Conservation (phyloP, 2,888 invertebrate species). For the Leucophenga maculata region DNA sequence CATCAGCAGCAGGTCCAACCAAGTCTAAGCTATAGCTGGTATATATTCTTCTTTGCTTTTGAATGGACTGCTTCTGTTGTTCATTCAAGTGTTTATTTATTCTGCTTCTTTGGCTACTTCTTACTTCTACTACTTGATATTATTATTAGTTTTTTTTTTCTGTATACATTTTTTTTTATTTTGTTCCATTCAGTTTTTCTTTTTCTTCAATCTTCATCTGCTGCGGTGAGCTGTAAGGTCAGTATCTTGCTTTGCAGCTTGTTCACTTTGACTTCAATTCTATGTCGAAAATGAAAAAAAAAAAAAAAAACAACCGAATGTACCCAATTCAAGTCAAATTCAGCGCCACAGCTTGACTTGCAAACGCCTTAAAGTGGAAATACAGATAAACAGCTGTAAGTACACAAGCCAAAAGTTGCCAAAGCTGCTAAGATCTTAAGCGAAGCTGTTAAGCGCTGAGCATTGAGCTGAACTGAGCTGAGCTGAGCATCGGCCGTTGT, state of each 20-base stretch:
- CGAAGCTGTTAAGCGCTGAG: too few species aligned
- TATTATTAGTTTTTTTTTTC: slow-evolving; percentile 22
- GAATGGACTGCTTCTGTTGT: not conserved
- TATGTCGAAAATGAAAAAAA: slow-evolving; percentile 25
- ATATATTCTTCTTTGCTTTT: not conserved
- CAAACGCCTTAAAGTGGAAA: slow-evolving; percentile 13
- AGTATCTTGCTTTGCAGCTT: slow-evolving; percentile 53
- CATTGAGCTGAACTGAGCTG: too few species aligned
- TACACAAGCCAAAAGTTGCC: not conserved
- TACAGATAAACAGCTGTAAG: slow-evolving; percentile 19
- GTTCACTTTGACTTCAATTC: slow-evolving; percentile 62
- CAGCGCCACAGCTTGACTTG: slow-evolving; percentile 18
- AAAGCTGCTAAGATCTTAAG: slow-evolving; percentile 6
- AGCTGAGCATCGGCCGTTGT: not conserved
- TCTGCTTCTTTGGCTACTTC: not conserved
- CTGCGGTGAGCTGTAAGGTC: slow-evolving; percentile 51
- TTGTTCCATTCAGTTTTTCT: slow-evolving; percentile 27
- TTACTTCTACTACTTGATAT: slow-evolving; percentile 3
- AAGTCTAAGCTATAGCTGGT: not conserved
- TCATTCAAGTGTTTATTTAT: slow-evolving; percentile 11
- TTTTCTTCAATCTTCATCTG: slow-evolving; percentile 22
- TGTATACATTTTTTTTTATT: slow-evolving; percentile 29
- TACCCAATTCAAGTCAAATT: slow-evolving; percentile 4
- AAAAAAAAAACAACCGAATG: not conserved
- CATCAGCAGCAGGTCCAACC: not conserved